phyloP scores from a whole-genome alignment of 2,113 vertebrate genomes.

The Burhinus oedicnemus region DNA sequence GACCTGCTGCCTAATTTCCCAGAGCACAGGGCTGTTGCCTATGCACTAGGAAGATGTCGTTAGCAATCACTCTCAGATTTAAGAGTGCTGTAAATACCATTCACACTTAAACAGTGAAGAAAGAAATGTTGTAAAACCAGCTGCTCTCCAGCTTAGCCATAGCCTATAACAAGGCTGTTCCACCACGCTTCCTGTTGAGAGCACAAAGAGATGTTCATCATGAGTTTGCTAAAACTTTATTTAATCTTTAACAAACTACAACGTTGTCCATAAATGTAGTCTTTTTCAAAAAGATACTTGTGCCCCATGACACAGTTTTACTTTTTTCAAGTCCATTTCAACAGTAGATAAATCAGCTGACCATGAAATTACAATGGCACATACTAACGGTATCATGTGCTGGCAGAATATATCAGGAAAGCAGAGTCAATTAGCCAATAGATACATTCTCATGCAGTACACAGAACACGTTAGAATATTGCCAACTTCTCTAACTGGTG shows the following conservation, averaged over 20 bases:
- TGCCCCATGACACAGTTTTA: neutral
- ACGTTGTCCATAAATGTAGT: fast-evolving
- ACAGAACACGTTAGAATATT: neutral
- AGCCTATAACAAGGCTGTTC: neutral
- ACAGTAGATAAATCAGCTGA: neutral
- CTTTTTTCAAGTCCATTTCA: neutral
- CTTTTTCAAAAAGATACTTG: neutral
- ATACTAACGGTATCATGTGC: too few relatives aligned
- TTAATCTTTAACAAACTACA: neutral
- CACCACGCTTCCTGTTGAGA: neutral
- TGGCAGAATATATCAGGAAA: neutral
- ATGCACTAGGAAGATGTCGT: fast-evolving
- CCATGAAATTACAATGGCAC: neutral
- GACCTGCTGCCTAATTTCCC: neutral
- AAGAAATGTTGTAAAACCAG: neutral
- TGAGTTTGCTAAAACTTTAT: neutral
- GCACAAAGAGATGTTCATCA: neutral
- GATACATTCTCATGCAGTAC: neutral
- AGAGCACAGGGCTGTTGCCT: neutral
- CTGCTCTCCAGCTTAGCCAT: neutral
- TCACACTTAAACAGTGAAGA: neutral
- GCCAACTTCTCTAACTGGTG: neutral
- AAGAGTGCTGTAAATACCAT: neutral
- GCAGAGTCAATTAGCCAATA: neutral
- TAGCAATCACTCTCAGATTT: neutral